Evolutionary conservation across 2,113 vertebrate genomes (phyloP), one percentile per base, ranked within the genome.

Genomic region (Pteruthius melanotis): DNA sequence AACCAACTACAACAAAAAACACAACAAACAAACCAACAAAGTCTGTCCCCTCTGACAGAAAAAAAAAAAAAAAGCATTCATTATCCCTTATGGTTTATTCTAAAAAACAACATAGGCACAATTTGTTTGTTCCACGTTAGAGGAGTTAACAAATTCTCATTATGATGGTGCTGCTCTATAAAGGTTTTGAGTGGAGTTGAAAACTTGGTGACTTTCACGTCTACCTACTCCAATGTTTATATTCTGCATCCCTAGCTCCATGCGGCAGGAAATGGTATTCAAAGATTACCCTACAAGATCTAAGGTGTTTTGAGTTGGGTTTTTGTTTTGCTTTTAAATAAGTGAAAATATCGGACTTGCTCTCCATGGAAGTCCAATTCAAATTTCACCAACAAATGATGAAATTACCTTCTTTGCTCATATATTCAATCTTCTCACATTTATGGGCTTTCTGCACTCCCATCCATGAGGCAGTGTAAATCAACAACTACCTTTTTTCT

Each of bases 51-150:
- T 37, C 10, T 17, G 19, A 90, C 1, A 28, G 21, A 17, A 57
- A 82, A 65, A 50, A 40, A 35, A 52, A 33, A 45, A 31, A 40
- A 0, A 15, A 0, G 11, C 27, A n/a, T 8, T 47, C 19, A 4
- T 61, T 22, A 56, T 10, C 6, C 15, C 7, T 13, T 13, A 27
- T 1, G 6, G 54, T 45, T 89, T n/a, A 47, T 20, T 81, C 21
- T 50, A 53, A 65, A 64, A 81, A 76, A n/a, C 2, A 0, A 56
- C 7, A 16, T 0, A 27, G 7, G 13, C 0, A 0, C 15, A 69
- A 23, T 15, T 8, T 33, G 33, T 61, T 23, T 42, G 18, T 42
- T 75, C 47, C 18, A 61, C 23, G 9, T 54, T 28, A 33, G 9
- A 82, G 21, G 4, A 79, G 11, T 70, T 50, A 52, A 35, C 2